A percentile compares a stretch with the other conserved stretches of the same genome.
These are phyloP conservation scores for Neodiprion pinetum DNA, from an alignment of 1,140 invertebrate genomes.

Conservation along the genomic window DNA sequence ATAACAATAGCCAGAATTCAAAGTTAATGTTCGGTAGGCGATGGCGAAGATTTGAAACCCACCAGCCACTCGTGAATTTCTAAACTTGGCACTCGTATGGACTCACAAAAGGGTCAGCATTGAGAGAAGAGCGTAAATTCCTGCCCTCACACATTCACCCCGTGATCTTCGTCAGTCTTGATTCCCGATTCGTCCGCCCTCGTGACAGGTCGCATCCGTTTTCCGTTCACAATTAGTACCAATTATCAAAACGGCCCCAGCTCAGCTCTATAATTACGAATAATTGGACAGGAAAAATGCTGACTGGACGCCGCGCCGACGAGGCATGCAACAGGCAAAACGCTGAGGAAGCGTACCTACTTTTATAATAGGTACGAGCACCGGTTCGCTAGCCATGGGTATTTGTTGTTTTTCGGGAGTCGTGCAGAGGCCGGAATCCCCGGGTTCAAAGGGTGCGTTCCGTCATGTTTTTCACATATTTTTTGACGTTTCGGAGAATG, in stretches of 20 bases:
- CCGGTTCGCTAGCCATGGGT: neutral
- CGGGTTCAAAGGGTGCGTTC: neutral
- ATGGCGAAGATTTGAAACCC: no score
- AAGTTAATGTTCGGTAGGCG: no score
- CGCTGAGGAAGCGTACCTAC: constrained; percentile 10
- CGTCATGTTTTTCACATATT: neutral
- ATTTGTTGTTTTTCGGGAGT: neutral
- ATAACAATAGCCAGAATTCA: no score
- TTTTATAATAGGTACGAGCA: neutral
- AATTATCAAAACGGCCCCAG: constrained; percentile 36
- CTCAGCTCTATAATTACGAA: constrained; percentile 43
- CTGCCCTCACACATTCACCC: no score
- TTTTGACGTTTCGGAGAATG: neutral
- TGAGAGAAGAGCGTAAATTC: no score
- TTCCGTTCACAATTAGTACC: constrained; percentile 19
- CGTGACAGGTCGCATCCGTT: constrained; percentile 19
- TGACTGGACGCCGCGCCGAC: constrained; percentile 19
- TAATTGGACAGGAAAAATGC: constrained; percentile 46
- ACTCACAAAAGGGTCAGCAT: no score
- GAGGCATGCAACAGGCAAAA: constrained; percentile 42
- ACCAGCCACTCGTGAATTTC: no score
- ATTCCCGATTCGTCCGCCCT: constrained; percentile 4
- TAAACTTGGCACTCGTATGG: no score
- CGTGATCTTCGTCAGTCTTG: neutral
- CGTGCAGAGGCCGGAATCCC: neutral